Conservation (phyloP, 1,140 invertebrate genomes). For the Drosophila bipectinata region DNA sequence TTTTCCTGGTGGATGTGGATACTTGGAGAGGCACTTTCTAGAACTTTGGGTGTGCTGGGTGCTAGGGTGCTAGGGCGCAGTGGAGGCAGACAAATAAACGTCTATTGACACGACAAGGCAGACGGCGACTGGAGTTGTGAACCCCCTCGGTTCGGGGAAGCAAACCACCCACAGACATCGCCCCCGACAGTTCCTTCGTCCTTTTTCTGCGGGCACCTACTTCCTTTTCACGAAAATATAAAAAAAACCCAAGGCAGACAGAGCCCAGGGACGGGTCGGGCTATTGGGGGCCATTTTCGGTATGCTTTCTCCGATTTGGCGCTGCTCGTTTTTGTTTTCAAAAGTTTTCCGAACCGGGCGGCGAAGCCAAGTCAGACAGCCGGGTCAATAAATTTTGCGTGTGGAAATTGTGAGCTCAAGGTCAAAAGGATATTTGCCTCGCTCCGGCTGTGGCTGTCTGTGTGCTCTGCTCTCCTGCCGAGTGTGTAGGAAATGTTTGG, state of each 20-base stretch:
- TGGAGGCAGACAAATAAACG: conserved; percentile 59
- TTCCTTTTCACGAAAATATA: conserved; percentile 59
- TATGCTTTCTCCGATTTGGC: conserved; percentile 36
- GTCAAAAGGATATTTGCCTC: conserved; percentile 83
- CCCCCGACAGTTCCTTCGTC: conserved; percentile 7
- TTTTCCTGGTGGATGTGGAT: conserved; percentile 1
- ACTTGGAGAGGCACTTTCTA: conserved; percentile 19
- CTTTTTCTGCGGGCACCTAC: conserved; percentile 59
- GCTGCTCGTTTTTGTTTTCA: conserved; percentile 32
- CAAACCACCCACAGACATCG: conserved; percentile 9
- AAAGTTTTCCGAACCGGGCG: conserved; percentile 59
- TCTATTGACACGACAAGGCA: conserved; percentile 70
- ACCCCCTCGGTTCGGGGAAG: conserved; percentile 35
- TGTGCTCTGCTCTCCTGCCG: conserved; percentile 8
- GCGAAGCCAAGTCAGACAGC: conserved; percentile 65
- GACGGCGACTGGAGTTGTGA: conserved; percentile 14
- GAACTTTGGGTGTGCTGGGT: neutral
- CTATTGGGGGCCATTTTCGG: conserved; percentile 17
- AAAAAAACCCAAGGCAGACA: conserved; percentile 53
- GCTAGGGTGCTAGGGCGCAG: neutral
- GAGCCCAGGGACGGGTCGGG: conserved; percentile 38
- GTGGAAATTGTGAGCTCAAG: conserved; percentile 81
- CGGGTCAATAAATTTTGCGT: conserved; percentile 83
- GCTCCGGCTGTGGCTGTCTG: conserved; percentile 34
- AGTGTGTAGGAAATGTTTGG: conserved; percentile 69